phyloP scores from a whole-genome alignment of 2,113 vertebrate genomes.

The Ahaetulla prasina region DNA sequence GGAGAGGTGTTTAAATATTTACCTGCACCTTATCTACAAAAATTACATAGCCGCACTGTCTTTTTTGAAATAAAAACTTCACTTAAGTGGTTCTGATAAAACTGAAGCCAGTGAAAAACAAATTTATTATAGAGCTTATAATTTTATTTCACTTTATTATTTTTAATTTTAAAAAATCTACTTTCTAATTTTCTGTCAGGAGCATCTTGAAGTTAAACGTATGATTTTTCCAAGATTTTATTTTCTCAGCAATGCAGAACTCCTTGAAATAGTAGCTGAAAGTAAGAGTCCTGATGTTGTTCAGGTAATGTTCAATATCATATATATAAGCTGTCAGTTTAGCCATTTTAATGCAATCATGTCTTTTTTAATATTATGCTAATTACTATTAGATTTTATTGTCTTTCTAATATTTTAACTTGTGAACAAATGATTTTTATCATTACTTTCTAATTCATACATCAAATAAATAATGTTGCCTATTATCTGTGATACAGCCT shows the following conservation, averaged over 20 bases:
- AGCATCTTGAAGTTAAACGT: conserved; percentile 68
- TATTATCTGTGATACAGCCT: conserved; percentile 52
- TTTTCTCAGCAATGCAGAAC: conserved; percentile 70
- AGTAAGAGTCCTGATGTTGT: conserved; percentile 58
- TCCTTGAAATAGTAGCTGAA: conserved; percentile 62
- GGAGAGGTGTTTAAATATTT: not conserved
- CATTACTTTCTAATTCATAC: not conserved
- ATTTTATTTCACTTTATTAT: not conserved
- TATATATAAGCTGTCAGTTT: not conserved
- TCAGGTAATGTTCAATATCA: conserved; percentile 51
- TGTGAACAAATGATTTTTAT: not conserved
- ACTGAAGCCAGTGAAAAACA: not conserved
- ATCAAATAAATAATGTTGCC: not conserved
- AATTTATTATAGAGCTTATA: not conserved
- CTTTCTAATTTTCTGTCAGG: conserved; percentile 51
- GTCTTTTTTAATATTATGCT: not conserved
- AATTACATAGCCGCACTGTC: not conserved
- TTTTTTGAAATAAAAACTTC: not conserved
- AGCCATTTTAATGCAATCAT: not conserved
- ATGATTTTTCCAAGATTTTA: conserved; percentile 69
- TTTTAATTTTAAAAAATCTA: conserved; percentile 3
- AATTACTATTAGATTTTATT: not conserved
- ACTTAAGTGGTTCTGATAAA: not conserved
- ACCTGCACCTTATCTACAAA: not conserved
- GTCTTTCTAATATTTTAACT: not conserved